Evolutionary conservation across 2,113 vertebrate genomes (phyloP), one percentile per base, ranked within the genome.

Genomic region (Apistogramma diplotaenia): DNA sequence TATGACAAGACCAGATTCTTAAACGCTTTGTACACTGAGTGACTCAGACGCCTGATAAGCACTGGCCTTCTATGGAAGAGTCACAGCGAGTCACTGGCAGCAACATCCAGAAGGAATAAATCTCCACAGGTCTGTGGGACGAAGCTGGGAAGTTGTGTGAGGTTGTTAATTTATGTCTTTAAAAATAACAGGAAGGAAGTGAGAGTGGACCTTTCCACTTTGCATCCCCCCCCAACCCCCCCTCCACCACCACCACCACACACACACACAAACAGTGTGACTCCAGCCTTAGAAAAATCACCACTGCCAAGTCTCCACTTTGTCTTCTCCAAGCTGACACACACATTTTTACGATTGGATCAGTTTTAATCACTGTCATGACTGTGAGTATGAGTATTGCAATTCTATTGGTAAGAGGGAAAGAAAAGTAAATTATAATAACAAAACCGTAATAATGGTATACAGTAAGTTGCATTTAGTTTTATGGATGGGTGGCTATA

Each of bases 151-250:
- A 86, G 71, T 79, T 74, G 74, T 54, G 79, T 37, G 21, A 82
- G 81, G 78, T 43, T 86, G 72, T 57, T 78, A 85, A 89, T 90
- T 91, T 91, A 84, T 89, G 84, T 70, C 79, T 91, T 86, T 86
- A 87, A 84, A 89, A 87, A 90, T 84, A 87, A 92, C 80, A 89
- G 88, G 85, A 93, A 91, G 89, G 67, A 87, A 89, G 71, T 85
- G 82, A 79, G 83, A 87, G 55, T 19, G 13, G 56, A 58, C 8
- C 65, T 60, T 77, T 87, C 87, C 11, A 19, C 74, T 71, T 78
- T 13, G 4, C 21, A 16, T 29, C 57, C 81, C 37, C 57, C 81
- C 59, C 3, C 54, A n/a, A n/a, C 59, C 79, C 46, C 46, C 55
- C 11, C n/a, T n/a, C n/a, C n/a, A n/a, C n/a, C n/a, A n/a, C n/a